Conservation (phyloP, 2,888 invertebrate species). For the Hydropsyche betteni region DNA sequence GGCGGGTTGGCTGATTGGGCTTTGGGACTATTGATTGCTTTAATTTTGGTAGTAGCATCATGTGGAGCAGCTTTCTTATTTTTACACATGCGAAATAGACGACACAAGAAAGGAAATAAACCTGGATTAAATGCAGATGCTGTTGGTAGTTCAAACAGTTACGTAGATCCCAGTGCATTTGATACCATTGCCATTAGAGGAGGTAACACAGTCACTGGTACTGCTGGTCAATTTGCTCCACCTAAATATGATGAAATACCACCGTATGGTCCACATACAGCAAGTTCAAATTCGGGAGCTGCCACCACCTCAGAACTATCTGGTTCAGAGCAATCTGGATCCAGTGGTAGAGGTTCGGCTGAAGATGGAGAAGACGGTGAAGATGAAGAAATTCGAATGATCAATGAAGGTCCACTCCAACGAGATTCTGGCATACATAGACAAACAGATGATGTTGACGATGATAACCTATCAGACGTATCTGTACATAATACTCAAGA, state of each 20-base stretch:
- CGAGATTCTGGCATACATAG: slow-evolving; percentile 74
- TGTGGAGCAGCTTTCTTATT: slow-evolving; percentile 87
- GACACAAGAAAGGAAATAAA: slow-evolving; percentile 82
- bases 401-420: slow-evolving; percentile 90
- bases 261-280: slow-evolving; percentile 81
- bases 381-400: slow-evolving; percentile 97
- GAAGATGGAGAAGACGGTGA: slow-evolving; percentile 93
- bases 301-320: slow-evolving; percentile 90
- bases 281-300: slow-evolving; percentile 80
- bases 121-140: slow-evolving; percentile 79
- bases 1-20: slow-evolving; percentile 87
- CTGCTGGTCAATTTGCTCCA: slow-evolving; percentile 80
- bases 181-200: slow-evolving; percentile 88
- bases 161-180: slow-evolving; percentile 88
- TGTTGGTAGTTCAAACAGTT: slow-evolving; percentile 82
- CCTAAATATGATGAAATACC: slow-evolving; percentile 93
- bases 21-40: slow-evolving; percentile 83
- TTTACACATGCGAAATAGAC: slow-evolving; percentile 82
- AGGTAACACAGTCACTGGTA: slow-evolving; percentile 61
- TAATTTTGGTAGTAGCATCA: slow-evolving; percentile 82
- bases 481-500: slow-evolving; percentile 95
- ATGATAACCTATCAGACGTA: slow-evolving; percentile 85
- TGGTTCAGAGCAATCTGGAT: slow-evolving; percentile 94
- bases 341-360: slow-evolving; percentile 95
- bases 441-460: slow-evolving; percentile 67